A percentile compares a stretch with the other conserved stretches of the same genome.
Conservation (phyloP, 2,113 vertebrate species). For the Murina feae region DNA sequence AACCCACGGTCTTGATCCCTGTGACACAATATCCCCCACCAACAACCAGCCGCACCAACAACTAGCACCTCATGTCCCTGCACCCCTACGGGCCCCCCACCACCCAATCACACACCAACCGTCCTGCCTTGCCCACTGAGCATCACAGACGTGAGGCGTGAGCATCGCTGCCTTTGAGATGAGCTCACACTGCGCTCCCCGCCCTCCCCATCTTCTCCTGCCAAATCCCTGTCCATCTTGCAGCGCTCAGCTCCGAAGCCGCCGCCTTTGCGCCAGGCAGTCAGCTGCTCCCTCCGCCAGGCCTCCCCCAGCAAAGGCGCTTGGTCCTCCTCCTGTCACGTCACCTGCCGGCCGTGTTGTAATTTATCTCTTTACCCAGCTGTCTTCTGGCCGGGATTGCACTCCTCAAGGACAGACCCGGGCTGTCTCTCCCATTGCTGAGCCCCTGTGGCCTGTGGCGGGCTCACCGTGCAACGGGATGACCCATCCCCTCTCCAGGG, state of each 20-base stretch:
- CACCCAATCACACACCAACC: not conserved
- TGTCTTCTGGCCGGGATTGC: not conserved
- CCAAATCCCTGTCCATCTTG: not conserved
- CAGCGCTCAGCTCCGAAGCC: not conserved
- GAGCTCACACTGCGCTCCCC: rapidly evolving
- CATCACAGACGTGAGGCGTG: rapidly evolving
- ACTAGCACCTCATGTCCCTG: not conserved
- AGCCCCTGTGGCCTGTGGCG: not conserved
- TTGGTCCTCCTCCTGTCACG: not conserved
- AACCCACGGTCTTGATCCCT: not conserved
- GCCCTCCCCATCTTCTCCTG: not conserved
- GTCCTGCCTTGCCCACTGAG: not conserved
- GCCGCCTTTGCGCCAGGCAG: not conserved
- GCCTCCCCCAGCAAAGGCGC: not conserved
- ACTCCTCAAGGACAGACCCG: not conserved
- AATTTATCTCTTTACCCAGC: not conserved
- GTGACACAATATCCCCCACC: not conserved
- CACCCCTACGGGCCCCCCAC: too few relatives aligned
- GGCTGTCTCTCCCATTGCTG: not conserved
- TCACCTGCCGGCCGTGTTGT: not conserved
- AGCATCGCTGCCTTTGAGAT: not conserved
- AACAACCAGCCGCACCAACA: too few relatives aligned
- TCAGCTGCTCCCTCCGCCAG: not conserved
- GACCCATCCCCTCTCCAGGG: not conserved
- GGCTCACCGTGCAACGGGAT: not conserved